Evolutionary conservation across 2,113 vertebrate genomes (phyloP), one percentile per base, ranked within the genome.

Genomic region (Amblyornis subalaris): DNA sequence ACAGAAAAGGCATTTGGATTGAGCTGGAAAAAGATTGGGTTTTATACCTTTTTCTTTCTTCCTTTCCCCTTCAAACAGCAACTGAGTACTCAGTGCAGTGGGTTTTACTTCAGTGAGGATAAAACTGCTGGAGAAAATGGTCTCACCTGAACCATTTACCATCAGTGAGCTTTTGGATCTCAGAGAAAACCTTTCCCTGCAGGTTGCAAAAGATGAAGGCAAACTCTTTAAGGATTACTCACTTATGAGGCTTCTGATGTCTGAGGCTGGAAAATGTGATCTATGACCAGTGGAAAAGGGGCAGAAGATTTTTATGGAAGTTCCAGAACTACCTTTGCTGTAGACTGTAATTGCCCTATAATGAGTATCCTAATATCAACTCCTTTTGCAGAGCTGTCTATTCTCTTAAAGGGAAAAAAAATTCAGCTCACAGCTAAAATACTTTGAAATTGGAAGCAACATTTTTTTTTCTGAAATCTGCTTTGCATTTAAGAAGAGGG

Each of bases 131-230:
- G 85, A 93, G 95, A 94, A 96, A 95, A 90, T 67, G 75, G 79
- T 93, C 85, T 96, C 82, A 91, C 88, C 96, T 93, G 79, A 95
- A 90, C 90, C 88, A 0, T 95, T 95, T 91, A 60, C 94, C 65
- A 72, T 90, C 94, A 97, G 82, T 94, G 93, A 95, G 93, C 90
- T 90, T 86, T 95, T 3, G 90, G 88, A 95, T 97, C 93, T 95
- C 93, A 81, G 75, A 89, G 91, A 97, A 95, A 78, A 89, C 88
- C 94, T 96, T 91, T 95, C 95, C 88, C 94, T 78, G 95, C 94
- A 83, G 95, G 95, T 65, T 93, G 92, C 72, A 72, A 97, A 91
- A 94, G 96, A 95, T 94, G 85, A 96, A 96, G 91, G 93, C 75
- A 84, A 71, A 84, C 92, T 93, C 85, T 95, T 94, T 92, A 95